Percentiles rank a stretch among this genome's conserved stretches.
phyloP scores from a whole-genome alignment of 2,113 vertebrate genomes.

The Phaethornis superciliosus region DNA sequence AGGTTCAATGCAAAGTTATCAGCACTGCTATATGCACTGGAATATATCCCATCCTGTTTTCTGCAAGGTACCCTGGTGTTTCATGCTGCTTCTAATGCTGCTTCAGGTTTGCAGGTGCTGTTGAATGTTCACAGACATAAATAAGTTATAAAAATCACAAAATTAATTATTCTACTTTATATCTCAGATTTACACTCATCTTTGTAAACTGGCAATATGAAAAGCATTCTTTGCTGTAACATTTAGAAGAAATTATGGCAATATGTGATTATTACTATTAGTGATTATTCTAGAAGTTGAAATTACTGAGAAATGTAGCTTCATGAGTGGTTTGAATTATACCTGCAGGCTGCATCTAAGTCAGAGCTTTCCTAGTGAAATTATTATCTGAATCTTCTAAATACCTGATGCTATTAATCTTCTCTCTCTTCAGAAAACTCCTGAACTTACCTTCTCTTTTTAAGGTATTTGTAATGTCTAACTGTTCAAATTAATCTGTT shows the following conservation, averaged over 20 bases:
- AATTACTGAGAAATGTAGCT: background rate
- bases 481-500: background rate
- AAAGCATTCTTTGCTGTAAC: background rate
- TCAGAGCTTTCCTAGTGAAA: background rate
- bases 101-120: background rate
- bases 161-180: background rate
- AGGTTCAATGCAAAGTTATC: background rate
- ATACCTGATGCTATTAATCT: background rate
- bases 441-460: background rate
- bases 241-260: background rate
- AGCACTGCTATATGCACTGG: background rate
- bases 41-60: background rate
- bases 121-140: background rate
- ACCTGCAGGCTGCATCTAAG: background rate
- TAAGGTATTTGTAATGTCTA: background rate
- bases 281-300: background rate
- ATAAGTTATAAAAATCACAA: background rate
- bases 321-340: background rate
- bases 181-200: background rate
- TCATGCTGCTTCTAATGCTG: background rate
- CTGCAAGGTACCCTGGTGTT: background rate
- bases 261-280: background rate
- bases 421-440: background rate
- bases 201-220: background rate
- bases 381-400: background rate